Evolutionary conservation across 2,888 invertebrate genomes (phyloP).

Genomic region (Nomada fabriciana): DNA sequence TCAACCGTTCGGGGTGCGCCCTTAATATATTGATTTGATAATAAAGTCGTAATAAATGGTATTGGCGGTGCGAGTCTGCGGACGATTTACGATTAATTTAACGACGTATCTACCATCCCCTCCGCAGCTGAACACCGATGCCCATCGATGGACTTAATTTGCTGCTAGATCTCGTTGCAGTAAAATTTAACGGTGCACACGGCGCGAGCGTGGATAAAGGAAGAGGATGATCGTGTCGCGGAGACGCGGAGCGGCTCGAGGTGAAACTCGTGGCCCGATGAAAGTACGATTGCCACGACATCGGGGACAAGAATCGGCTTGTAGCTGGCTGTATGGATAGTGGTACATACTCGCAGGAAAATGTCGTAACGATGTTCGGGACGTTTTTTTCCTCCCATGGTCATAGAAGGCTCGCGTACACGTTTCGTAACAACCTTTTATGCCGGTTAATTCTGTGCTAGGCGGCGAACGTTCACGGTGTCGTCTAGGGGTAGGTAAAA

Average conservation of each 20-base stretch:
- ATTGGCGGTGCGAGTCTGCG: constrained; percentile 1
- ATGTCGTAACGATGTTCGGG: constrained; percentile 66
- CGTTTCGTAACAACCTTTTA: constrained; percentile 65
- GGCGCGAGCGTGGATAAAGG: constrained; percentile 38
- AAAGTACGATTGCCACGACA: constrained; percentile 65
- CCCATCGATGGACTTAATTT: constrained; percentile 52
- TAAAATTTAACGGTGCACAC: constrained; percentile 54
- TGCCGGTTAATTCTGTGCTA: constrained; percentile 51
- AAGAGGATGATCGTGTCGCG: constrained; percentile 35
- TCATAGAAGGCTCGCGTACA: constrained; percentile 50
- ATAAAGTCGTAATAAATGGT: constrained; percentile 47
- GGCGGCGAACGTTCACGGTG: constrained; percentile 20
- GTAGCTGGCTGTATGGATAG: constrained; percentile 54
- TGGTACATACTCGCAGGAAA: constrained; percentile 57
- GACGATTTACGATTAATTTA: constrained; percentile 38
- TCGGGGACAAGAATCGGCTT: constrained; percentile 66
- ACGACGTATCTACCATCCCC: constrained; percentile 18
- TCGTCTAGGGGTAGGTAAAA: not conserved
- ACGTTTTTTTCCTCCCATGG: constrained; percentile 50
- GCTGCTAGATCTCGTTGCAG: constrained; percentile 50
- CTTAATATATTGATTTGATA: constrained; percentile 46
- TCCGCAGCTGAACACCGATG: not conserved
- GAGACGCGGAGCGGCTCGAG: not conserved
- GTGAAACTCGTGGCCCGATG: constrained; percentile 55
- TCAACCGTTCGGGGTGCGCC: constrained; percentile 8